Conservation (phyloP, 2,797 vertebrate species). For the Gadopsis marmoratus region DNA sequence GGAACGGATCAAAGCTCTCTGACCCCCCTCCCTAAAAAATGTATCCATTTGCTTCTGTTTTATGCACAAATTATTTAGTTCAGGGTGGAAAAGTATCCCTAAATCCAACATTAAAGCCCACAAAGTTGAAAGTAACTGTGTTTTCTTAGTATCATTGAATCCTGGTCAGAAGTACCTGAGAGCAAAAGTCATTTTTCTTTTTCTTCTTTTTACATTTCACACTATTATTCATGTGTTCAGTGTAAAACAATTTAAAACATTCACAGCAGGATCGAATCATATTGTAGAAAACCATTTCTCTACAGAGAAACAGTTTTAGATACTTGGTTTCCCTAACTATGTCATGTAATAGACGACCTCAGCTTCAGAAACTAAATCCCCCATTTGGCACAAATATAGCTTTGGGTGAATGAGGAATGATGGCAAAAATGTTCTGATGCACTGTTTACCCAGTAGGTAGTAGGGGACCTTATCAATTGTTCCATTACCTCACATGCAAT, state of each 20-base stretch:
- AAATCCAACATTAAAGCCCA: not conserved
- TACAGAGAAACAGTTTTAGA: constrained; percentile 31
- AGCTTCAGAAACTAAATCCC: constrained; percentile 43
- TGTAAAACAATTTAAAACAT: constrained; percentile 8
- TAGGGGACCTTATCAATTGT: constrained; percentile 68
- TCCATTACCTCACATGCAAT: constrained; percentile 76
- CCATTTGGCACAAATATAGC: constrained; percentile 60
- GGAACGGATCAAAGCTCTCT: constrained; percentile 75
- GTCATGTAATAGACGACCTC: constrained; percentile 28
- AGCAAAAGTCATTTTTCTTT: no score
- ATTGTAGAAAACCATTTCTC: constrained; percentile 27
- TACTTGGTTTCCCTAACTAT: constrained; percentile 14
- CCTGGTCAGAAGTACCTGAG: not conserved
- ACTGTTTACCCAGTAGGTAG: constrained; percentile 59
- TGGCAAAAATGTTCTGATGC: constrained; percentile 56
- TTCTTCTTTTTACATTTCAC: not conserved
- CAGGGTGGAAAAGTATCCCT: not conserved
- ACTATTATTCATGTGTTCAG: not conserved
- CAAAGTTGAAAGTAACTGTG: not conserved
- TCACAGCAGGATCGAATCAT: not conserved
- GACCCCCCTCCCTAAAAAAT: constrained; percentile 29
- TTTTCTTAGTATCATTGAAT: not conserved
- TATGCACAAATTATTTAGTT: not conserved
- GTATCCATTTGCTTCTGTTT: not conserved
- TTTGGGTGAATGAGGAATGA: constrained; percentile 52